phyloP scores from a whole-genome alignment of 2,888 invertebrate genomes.

The Orthosia gracilis region DNA sequence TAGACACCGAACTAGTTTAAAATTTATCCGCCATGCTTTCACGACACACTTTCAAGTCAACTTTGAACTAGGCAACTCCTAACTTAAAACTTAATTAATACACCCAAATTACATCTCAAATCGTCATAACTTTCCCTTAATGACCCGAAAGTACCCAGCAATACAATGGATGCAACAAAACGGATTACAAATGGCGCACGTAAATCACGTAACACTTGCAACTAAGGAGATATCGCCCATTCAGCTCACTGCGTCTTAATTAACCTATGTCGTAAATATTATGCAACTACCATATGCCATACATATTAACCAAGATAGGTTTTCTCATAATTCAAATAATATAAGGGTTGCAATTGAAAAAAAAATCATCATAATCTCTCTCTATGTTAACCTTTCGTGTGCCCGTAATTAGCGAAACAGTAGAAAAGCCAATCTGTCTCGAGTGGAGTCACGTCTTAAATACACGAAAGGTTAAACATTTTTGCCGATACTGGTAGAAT shows the following conservation, averaged over 20 bases:
- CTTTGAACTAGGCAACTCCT: no score
- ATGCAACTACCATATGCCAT: conserved; percentile 21
- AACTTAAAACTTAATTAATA: neutral
- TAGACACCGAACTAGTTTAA: no score
- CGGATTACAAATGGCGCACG: conserved; percentile 77
- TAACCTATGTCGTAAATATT: conserved; percentile 64
- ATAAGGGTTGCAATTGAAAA: no score
- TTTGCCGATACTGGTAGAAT: no score
- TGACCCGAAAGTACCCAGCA: conserved; percentile 29
- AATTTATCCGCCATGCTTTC: neutral
- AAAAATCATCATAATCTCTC: no score
- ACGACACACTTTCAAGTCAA: neutral
- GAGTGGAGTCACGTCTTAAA: no score
- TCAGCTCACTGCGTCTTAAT: conserved; percentile 76
- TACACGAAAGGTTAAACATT: no score
- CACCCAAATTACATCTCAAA: neutral
- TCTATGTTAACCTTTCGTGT: no score
- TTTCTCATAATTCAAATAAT: neutral
- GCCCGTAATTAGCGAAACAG: no score
- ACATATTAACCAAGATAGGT: neutral
- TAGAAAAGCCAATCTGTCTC: no score
- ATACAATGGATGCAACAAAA: conserved; percentile 72
- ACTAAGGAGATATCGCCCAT: conserved; percentile 79
- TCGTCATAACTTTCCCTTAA: conserved; percentile 19
- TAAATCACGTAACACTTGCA: conserved; percentile 86